Evolutionary conservation across 2,888 invertebrate genomes (phyloP).

Genomic region (Pachliopta kotzebuea): DNA sequence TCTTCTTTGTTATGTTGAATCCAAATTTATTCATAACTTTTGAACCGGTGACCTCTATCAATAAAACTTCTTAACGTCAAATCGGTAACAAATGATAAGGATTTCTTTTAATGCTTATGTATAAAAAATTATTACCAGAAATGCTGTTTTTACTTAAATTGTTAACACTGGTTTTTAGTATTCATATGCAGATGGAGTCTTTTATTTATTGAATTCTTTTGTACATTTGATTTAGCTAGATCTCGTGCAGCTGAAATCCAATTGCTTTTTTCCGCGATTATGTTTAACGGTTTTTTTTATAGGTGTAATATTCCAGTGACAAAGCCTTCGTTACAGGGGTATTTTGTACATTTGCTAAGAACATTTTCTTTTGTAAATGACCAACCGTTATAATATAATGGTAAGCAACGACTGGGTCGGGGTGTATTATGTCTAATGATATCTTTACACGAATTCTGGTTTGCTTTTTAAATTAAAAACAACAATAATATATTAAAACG

Average conservation of each 20-base stretch:
- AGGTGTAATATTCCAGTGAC: slow-evolving; percentile 15
- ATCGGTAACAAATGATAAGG: too few relatives aligned
- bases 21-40: too few relatives aligned
- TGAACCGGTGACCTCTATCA: too few relatives aligned
- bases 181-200: too few relatives aligned
- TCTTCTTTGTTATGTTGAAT: too few relatives aligned
- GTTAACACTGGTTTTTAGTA: too few relatives aligned
- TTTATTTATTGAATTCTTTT: too few relatives aligned
- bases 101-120: too few relatives aligned
- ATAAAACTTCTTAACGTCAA: too few relatives aligned
- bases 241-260: slow-evolving; percentile 4
- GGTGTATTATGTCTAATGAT: slow-evolving; percentile 16
- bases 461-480: slow-evolving; percentile 11
- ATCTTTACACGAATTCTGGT: slow-evolving; percentile 11
- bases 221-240: too few relatives aligned
- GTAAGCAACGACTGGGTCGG: slow-evolving; percentile 20
- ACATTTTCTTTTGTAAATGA: slow-evolving; percentile 25
- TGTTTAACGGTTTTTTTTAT: slow-evolving; percentile 14
- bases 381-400: slow-evolving; percentile 23
- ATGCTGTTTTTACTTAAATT: too few relatives aligned
- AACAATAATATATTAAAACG: not conserved
- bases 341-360: slow-evolving; percentile 19
- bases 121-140: too few relatives aligned
- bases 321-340: slow-evolving; percentile 20
- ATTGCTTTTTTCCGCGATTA: slow-evolving; percentile 4